These are phyloP conservation scores for Microplitis deprimator DNA, from an alignment of 2,888 invertebrate genomes.

Conservation along the genomic window DNA sequence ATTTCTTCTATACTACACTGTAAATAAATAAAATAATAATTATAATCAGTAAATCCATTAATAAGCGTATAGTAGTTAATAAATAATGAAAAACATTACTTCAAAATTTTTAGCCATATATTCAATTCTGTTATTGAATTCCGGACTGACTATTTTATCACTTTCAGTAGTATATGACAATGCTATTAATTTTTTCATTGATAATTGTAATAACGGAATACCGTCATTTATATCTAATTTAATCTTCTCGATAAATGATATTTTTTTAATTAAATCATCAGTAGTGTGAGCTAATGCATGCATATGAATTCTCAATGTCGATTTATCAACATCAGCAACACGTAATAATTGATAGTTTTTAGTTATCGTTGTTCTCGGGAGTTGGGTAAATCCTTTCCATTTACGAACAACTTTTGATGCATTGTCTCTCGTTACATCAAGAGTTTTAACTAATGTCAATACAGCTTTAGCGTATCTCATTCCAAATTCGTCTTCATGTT, in stretches of 20 bases:
- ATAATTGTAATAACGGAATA: background rate
- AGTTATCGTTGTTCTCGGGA: background rate
- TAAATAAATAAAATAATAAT: background rate
- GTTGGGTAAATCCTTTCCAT: background rate
- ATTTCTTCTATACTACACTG: background rate
- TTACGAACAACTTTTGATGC: background rate
- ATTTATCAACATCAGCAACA: background rate
- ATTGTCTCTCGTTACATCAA: background rate
- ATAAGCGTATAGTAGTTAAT: no score
- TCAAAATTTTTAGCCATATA: background rate
- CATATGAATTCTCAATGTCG: background rate
- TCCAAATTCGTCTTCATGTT: background rate
- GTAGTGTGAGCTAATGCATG: background rate
- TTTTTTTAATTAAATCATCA: background rate
- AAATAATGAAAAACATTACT: background rate
- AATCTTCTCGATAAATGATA: background rate
- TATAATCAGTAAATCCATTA: background rate
- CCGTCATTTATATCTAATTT: background rate
- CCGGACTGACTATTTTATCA: background rate
- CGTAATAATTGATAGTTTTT: background rate
- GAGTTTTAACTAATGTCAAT: background rate
- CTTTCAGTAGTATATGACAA: background rate
- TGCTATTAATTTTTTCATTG: background rate
- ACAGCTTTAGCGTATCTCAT: background rate
- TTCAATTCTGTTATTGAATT: background rate